Evolutionary conservation across 1,140 invertebrate genomes (phyloP).

Genomic region (Eupristina koningsbergeri): DNA sequence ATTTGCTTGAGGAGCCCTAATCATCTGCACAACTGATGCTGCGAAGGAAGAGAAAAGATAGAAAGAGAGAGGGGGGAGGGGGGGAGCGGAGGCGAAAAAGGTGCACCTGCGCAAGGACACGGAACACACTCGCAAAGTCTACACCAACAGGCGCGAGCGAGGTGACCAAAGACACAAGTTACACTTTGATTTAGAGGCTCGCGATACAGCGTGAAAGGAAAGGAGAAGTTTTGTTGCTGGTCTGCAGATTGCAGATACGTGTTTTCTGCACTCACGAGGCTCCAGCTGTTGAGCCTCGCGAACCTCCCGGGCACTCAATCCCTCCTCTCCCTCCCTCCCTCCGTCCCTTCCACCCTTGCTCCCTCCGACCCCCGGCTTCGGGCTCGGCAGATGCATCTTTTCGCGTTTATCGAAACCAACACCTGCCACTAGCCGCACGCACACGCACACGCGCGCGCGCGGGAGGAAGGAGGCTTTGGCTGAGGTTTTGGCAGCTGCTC

Average conservation of each 20-base stretch:
- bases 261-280: no score
- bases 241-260: background rate
- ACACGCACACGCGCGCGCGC: background rate
- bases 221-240: no score
- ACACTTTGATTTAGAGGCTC: conserved; percentile 20
- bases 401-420: background rate
- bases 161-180: background rate
- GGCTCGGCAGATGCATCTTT: conserved; percentile 6
- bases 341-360: background rate
- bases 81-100: background rate
- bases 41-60: background rate
- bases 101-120: background rate
- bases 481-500: conserved; percentile 21
- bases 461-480: background rate
- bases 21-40: background rate
- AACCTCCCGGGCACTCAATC: background rate
- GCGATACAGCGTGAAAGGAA: background rate
- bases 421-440: background rate
- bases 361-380: background rate
- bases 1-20: background rate
- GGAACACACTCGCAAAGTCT: background rate
- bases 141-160: no score
- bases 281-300: background rate
- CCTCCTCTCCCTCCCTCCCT: background rate
- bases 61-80: no score